Evolutionary conservation across 1,140 invertebrate genomes (phyloP).

Genomic region (Paracyclopina nana): DNA sequence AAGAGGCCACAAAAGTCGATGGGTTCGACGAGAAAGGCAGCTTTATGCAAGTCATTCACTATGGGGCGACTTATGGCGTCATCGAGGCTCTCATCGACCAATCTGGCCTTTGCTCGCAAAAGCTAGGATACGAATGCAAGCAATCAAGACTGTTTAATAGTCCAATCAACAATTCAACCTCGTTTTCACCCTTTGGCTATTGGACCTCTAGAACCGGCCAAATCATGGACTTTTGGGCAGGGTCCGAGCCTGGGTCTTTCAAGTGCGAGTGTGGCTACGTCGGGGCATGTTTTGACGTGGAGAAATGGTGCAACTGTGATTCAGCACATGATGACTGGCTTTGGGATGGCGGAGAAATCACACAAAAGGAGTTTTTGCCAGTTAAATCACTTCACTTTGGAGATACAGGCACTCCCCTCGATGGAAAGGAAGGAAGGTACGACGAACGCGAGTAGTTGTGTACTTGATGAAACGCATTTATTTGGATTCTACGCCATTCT

Average conservation of each 20-base stretch:
- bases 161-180: conserved; percentile 38
- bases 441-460: too few relatives aligned
- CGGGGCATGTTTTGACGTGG: conserved; percentile 52
- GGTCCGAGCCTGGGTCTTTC: conserved; percentile 63
- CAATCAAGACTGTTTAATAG: conserved; percentile 67
- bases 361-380: conserved; percentile 70
- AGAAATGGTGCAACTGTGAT: conserved; percentile 90
- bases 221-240: conserved; percentile 94
- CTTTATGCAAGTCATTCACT: conserved; percentile 54
- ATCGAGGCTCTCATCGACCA: conserved; percentile 59
- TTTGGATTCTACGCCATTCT: too few relatives aligned
- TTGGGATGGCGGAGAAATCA: conserved; percentile 45
- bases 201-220: conserved; percentile 76
- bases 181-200: conserved; percentile 66
- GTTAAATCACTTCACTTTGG: conserved; percentile 77
- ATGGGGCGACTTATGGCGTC: conserved; percentile 49
- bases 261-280: conserved; percentile 84
- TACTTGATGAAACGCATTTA: too few relatives aligned
- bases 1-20: conserved; percentile 37
- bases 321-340: conserved; percentile 28
- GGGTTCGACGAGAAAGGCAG: conserved; percentile 33
- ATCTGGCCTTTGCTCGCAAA: conserved; percentile 56
- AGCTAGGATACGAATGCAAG: conserved; percentile 62
- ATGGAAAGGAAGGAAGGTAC: conserved; percentile 75
- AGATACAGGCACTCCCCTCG: conserved; percentile 72